These are phyloP conservation scores for Lutraria rhynchaena DNA, from an alignment of 1,140 invertebrate genomes.

Conservation along the genomic window DNA sequence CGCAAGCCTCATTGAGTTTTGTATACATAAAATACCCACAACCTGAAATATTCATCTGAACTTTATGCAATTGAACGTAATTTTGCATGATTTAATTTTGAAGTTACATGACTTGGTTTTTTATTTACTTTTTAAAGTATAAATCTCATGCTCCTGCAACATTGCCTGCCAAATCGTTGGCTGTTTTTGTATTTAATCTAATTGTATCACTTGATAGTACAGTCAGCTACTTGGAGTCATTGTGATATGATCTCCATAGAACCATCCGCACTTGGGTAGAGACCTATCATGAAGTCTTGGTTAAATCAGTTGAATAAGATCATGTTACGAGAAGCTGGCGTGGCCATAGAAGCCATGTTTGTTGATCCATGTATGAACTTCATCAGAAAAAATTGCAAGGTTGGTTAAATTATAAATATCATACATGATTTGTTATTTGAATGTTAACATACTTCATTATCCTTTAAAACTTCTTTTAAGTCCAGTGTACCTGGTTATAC, in stretches of 20 bases:
- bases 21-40: neutral
- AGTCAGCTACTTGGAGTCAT: conserved; percentile 82
- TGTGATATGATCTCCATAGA: conserved; percentile 83
- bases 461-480: too few species aligned
- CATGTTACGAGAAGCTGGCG: conserved; percentile 70
- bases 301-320: conserved; percentile 72
- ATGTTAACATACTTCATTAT: neutral
- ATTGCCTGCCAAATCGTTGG: too few species aligned
- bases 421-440: too few species aligned
- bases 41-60: too few species aligned
- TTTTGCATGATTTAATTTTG: too few species aligned
- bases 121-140: too few species aligned
- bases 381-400: conserved; percentile 85
- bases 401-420: too few species aligned
- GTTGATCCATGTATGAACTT: conserved; percentile 82
- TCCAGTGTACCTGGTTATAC: too few species aligned
- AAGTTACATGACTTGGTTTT: too few species aligned
- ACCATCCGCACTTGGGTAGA: conserved; percentile 81
- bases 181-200: too few species aligned
- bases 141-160: too few species aligned
- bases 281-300: conserved; percentile 81
- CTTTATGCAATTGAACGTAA: too few species aligned
- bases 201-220: conserved; percentile 28
- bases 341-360: conserved; percentile 75
- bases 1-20: conserved; percentile 84